Percentiles rank a stretch among this genome's conserved stretches.
phyloP scores from a whole-genome alignment of 2,888 invertebrate genomes.

The Philaethria dido region DNA sequence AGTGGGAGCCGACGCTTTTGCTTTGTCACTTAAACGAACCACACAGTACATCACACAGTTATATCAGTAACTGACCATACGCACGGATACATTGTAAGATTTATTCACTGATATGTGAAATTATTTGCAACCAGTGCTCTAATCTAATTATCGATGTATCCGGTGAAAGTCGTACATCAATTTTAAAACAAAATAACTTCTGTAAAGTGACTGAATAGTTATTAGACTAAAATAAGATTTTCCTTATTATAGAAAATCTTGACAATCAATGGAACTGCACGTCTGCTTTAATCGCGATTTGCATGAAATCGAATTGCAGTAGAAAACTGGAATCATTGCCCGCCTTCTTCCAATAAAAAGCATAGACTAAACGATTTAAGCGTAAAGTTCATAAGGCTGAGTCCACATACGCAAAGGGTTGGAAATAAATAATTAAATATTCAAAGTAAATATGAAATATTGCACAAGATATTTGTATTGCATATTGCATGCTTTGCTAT shows the following conservation, averaged over 20 bases:
- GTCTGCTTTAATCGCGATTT: constrained; percentile 64
- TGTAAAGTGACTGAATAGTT: constrained; percentile 49
- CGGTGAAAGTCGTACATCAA: constrained; percentile 69
- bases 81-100: constrained; percentile 71
- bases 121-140: constrained; percentile 65
- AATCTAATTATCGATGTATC: constrained; percentile 77
- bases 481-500: too few relatives aligned
- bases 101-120: constrained; percentile 60
- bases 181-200: constrained; percentile 40
- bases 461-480: too few relatives aligned
- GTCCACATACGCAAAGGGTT: constrained; percentile 9
- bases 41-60: constrained; percentile 72
- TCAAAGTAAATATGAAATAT: background rate
- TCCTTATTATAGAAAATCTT: constrained; percentile 46
- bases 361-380: constrained; percentile 56
- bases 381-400: constrained; percentile 25
- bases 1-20: constrained; percentile 74
- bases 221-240: constrained; percentile 36
- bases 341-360: constrained; percentile 57
- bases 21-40: constrained; percentile 79
- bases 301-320: constrained; percentile 58
- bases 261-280: constrained; percentile 60
- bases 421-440: background rate
- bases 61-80: constrained; percentile 67
- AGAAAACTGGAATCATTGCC: constrained; percentile 47